A percentile compares a stretch with the other conserved stretches of the same genome.
Conservation (phyloP, 2,113 vertebrate species). For the Anarrhichthys ocellatus region DNA sequence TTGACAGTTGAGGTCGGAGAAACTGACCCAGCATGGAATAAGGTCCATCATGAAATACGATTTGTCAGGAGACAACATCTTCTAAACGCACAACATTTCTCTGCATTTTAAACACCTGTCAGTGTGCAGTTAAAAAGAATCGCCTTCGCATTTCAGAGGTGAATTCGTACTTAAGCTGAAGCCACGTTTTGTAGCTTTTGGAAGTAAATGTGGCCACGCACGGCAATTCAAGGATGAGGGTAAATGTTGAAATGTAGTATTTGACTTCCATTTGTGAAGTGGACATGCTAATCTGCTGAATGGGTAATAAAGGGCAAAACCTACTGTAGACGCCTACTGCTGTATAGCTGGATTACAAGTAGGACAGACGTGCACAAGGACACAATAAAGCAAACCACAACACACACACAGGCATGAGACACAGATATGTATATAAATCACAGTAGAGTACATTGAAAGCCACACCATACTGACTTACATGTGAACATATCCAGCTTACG, state of each 20-base stretch:
- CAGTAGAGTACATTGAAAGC: not conserved
- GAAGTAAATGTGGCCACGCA: not conserved
- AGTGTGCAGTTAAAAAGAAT: not conserved
- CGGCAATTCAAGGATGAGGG: not conserved
- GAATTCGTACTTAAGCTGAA: not conserved
- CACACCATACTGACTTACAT: not conserved
- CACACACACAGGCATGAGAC: no score
- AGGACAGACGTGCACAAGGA: not conserved
- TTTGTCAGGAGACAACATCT: constrained; percentile 15
- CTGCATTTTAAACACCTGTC: not conserved
- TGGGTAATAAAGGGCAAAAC: no score
- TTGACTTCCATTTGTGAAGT: no score
- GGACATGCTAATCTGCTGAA: no score
- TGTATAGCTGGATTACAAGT: not conserved
- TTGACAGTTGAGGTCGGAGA: constrained; percentile 32
- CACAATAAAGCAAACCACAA: not conserved
- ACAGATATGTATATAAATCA: not conserved
- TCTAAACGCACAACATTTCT: not conserved
- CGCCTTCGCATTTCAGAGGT: not conserved
- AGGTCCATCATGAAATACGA: constrained; percentile 6
- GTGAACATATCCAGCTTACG: constrained; percentile 4
- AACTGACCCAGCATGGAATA: constrained; percentile 21
- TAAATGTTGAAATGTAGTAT: not conserved
- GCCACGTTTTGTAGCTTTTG: not conserved
- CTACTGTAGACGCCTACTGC: no score